Conservation (phyloP, 2,797 vertebrate genomes). For the Dicrostonyx torquatus region DNA sequence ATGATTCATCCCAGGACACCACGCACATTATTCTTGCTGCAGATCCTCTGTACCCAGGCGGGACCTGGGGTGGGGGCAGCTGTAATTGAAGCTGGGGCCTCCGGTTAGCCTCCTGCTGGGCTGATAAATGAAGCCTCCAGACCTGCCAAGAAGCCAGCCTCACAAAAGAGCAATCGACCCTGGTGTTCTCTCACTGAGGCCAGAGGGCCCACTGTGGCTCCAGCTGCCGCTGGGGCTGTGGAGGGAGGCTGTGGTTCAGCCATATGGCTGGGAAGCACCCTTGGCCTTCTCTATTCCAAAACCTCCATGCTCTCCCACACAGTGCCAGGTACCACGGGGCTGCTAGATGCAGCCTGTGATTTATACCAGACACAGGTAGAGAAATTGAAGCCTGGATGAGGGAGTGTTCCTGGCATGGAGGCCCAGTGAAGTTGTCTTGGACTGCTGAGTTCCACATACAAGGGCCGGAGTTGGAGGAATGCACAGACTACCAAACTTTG, state of each 20-base stretch:
- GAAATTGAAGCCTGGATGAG: background rate
- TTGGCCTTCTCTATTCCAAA: background rate
- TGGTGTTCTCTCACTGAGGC: background rate
- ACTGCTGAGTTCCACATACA: background rate
- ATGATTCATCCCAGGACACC: slow-evolving; percentile 33
- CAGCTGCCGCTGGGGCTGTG: background rate
- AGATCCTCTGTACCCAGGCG: background rate
- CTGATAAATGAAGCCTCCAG: background rate
- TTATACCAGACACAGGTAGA: background rate
- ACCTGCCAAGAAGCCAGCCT: background rate
- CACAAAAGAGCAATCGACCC: background rate
- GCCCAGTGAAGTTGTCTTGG: accelerated
- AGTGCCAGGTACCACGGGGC: accelerated
- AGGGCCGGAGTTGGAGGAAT: too few relatives aligned
- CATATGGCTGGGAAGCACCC: too few relatives aligned
- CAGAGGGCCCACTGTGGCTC: background rate
- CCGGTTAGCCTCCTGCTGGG: background rate
- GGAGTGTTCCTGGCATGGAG: background rate
- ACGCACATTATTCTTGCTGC: background rate
- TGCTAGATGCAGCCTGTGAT: background rate
- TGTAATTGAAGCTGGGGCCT: background rate
- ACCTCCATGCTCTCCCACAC: accelerated
- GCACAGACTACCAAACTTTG: accelerated
- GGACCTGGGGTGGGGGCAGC: background rate
- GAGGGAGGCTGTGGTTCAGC: background rate